Evolutionary conservation across 2,888 invertebrate species (phyloP).

Genomic region (Teleiodes luculella): DNA sequence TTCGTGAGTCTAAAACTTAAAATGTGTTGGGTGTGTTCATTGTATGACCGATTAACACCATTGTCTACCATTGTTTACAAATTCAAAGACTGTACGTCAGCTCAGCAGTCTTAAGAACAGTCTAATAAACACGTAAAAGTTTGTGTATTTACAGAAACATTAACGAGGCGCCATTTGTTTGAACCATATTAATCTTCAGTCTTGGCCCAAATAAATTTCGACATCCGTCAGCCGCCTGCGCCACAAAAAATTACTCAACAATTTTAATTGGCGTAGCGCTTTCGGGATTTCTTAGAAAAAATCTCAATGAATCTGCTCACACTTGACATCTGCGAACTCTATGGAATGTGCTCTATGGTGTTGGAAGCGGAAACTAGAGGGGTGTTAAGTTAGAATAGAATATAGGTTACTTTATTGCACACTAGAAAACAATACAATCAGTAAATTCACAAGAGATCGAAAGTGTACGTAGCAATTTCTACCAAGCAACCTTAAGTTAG

Average conservation of each 20-base stretch:
- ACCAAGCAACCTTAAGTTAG: no score
- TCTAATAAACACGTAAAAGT: slow-evolving; percentile 64
- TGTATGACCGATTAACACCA: slow-evolving; percentile 54
- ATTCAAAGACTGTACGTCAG: slow-evolving; percentile 42
- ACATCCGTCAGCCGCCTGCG: slow-evolving; percentile 56
- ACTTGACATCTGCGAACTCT: slow-evolving; percentile 38
- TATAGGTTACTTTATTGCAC: no score
- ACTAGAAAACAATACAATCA: no score
- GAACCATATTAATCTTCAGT: slow-evolving; percentile 64
- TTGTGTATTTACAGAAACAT: slow-evolving; percentile 60
- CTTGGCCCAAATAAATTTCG: slow-evolving; percentile 62
- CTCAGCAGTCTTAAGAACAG: slow-evolving; percentile 45
- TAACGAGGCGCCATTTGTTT: slow-evolving; percentile 54
- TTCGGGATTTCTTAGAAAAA: slow-evolving; percentile 51
- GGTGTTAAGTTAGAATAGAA: no score
- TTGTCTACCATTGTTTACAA: slow-evolving; percentile 58
- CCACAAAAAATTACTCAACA: slow-evolving; percentile 68
- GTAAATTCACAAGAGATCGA: no score
- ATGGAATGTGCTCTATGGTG: neutral
- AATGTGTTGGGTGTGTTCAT: slow-evolving; percentile 33
- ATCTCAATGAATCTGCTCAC: slow-evolving; percentile 56
- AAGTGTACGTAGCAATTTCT: no score
- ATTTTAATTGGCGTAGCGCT: slow-evolving; percentile 75
- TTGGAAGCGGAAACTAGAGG: neutral
- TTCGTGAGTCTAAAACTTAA: slow-evolving; percentile 16